Base-by-base conservation (phyloP, 53 echinoderm and acorn worm species). In the Actinopyga echinites region DNA sequence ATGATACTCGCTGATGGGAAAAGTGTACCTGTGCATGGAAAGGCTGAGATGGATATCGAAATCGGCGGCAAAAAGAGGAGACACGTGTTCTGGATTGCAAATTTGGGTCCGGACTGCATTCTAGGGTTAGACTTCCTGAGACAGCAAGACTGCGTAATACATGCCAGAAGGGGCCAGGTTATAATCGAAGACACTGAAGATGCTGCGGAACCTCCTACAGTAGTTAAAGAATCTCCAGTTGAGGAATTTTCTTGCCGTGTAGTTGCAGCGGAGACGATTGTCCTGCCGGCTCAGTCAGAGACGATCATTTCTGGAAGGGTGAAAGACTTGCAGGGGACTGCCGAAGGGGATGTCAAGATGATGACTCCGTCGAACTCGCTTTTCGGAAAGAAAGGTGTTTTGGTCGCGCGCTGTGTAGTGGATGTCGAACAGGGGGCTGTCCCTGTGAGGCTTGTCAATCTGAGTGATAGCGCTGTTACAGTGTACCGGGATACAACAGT, bases 401-500 rank as follows among this genome's bases (percentile, higher is more conserved):
- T 67, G 19, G 37, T 22, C 33, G 38, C 74, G 22, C 45, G 23
- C 11, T 74, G 53, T 26, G 25, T 53, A 17, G 53, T 74, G n/a
- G n/a, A n/a, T n/a, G n/a, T n/a, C n/a, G n/a, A n/a, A n/a, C n/a
- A n/a, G n/a, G n/a, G n/a, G n/a, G 74, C 23, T 25, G 22, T 74
- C 49, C 53, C 53, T 49, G 74, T 74, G 25, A 44, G 74, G 5
- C 23, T 74, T 44, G 23, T 38, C 43, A 71, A 71, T 24, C 22
- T 71, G 71, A 38, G 45, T n/a, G 71, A 69, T n/a, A n/a, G n/a
- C n/a, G n/a, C n/a, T n/a, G n/a, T n/a, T n/a, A n/a, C n/a, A n/a
- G n/a, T n/a, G n/a, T 71, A 71, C 71, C 37, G 43, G 71, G 71
- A 71, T 71, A 71, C 71, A 38, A 74, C 74, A 9, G 74, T 74